Evolutionary conservation across 2,113 vertebrate genomes (phyloP).

Genomic region (Ochotona curzoniae): DNA sequence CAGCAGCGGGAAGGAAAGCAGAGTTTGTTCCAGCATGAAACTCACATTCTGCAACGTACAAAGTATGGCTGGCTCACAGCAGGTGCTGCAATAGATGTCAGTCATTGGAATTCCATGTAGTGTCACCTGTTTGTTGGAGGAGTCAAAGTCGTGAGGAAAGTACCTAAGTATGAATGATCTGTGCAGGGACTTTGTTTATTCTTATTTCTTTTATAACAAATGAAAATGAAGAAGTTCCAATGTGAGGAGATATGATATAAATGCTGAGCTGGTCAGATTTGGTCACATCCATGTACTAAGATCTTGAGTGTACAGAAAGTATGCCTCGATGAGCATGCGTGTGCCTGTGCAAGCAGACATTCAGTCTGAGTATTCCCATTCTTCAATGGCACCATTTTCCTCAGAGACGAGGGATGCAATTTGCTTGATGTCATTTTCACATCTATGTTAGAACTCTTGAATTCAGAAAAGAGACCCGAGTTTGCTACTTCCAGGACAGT

Average conservation of each 20-base stretch:
- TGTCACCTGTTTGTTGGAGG: not conserved
- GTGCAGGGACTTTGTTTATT: not conserved
- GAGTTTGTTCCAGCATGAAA: not conserved
- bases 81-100: not conserved
- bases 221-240: constrained; percentile 16
- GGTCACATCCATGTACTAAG: not conserved
- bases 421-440: not conserved
- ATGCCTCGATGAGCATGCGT: not conserved
- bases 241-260: not conserved
- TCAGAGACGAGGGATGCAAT: not conserved
- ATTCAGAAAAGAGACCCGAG: not conserved
- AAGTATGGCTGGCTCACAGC: not conserved
- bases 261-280: not conserved
- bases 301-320: not conserved
- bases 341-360: not conserved
- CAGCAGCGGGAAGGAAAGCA: not conserved
- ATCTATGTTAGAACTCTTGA: not conserved
- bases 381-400: not conserved
- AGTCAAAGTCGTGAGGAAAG: constrained; percentile 30
- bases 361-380: not conserved
- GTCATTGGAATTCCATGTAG: not conserved
- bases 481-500: not conserved
- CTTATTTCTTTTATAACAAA: constrained; percentile 37
- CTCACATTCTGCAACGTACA: not conserved
- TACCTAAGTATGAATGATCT: not conserved